A percentile compares a stretch with the other conserved stretches of the same genome.
Evolutionary conservation across 2,797 vertebrate genomes (phyloP).

Genomic region (Pteropus rufus): DNA sequence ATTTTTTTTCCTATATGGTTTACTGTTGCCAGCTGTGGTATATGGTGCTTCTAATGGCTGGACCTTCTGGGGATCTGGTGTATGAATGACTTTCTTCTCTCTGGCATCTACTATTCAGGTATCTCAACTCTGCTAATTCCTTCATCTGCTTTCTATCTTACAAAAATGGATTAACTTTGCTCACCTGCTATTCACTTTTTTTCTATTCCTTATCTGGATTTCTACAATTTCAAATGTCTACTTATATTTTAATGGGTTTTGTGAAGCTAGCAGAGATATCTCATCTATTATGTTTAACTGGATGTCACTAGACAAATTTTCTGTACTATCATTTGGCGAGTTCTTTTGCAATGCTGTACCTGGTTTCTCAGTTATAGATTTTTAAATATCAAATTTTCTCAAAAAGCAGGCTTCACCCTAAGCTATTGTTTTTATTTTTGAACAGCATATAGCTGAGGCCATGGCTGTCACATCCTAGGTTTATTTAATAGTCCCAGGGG

Average conservation of each 20-base stretch:
- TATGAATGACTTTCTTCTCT: background rate
- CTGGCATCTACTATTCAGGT: background rate
- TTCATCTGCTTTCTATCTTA: background rate
- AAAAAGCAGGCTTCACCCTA: background rate
- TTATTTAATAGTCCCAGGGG: background rate
- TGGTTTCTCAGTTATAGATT: background rate
- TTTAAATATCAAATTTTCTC: background rate
- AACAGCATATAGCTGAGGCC: background rate
- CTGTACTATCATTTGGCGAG: background rate
- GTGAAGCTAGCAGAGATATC: background rate
- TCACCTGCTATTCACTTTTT: background rate
- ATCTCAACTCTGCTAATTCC: background rate
- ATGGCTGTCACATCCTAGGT: background rate
- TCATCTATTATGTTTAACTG: background rate
- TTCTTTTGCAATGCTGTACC: background rate
- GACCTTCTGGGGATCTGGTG: background rate
- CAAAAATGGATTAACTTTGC: background rate
- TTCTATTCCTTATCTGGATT: background rate
- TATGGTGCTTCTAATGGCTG: background rate
- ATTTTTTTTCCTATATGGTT: background rate
- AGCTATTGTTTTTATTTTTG: background rate
- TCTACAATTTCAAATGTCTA: background rate
- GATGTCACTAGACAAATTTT: background rate
- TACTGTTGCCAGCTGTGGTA: background rate
- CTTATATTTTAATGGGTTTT: background rate